Conservation (phyloP, 2,113 vertebrate genomes). For the Datnioides undecimradiatus region DNA sequence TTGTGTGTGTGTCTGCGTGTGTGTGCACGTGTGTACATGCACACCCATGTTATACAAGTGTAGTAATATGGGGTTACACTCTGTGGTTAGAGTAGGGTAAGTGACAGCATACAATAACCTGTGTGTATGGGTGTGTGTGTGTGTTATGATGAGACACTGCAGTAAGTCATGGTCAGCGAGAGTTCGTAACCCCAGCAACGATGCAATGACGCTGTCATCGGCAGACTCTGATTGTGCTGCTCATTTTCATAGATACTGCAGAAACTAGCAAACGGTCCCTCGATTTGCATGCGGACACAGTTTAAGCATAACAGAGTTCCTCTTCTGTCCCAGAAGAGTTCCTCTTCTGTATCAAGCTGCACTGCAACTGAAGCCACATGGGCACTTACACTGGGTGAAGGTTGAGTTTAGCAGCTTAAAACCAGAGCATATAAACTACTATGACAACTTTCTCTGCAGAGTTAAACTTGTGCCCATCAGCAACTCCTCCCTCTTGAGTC, state of each 20-base stretch:
- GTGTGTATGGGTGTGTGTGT: neutral
- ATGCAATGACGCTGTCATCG: slow-evolving; percentile 18
- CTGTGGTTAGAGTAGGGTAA: slow-evolving; percentile 4
- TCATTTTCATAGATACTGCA: slow-evolving; percentile 72
- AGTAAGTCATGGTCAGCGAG: neutral
- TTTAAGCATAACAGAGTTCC: slow-evolving; percentile 57
- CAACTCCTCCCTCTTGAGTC: slow-evolving; percentile 47
- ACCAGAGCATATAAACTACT: neutral
- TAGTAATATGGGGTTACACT: slow-evolving; percentile 7
- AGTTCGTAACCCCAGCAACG: slow-evolving; percentile 22
- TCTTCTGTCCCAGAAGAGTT: slow-evolving; percentile 56
- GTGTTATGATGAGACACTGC: slow-evolving; percentile 8
- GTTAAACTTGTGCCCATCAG: slow-evolving; percentile 32
- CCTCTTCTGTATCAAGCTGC: slow-evolving; percentile 54
- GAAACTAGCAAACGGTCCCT: slow-evolving; percentile 7
- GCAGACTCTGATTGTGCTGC: slow-evolving; percentile 29
- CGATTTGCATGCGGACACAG: slow-evolving; percentile 71
- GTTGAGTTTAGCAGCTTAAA: neutral
- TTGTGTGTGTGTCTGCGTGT: neutral
- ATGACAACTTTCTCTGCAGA: neutral
- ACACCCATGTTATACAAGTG: neutral
- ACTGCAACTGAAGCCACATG: neutral
- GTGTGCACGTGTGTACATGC: neutral
- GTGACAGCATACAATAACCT: neutral
- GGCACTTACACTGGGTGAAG: neutral